phyloP scores from a whole-genome alignment of 2,797 vertebrate species.

The Enteromius anoplus region DNA sequence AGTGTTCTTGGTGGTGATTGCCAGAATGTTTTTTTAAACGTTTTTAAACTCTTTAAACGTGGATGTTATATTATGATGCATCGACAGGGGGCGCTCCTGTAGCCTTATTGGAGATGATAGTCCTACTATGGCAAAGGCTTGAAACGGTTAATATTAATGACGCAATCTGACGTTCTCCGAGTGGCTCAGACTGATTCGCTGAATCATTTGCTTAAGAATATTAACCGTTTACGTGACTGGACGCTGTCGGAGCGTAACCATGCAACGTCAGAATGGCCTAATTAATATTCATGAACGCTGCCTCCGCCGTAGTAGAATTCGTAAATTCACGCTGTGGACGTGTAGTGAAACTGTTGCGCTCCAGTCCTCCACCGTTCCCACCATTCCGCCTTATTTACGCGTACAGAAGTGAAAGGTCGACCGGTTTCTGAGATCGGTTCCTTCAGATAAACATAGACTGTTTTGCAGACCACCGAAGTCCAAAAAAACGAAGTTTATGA shows the following conservation, averaged over 20 bases:
- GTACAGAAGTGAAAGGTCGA: constrained; percentile 52
- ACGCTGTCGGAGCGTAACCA: not conserved
- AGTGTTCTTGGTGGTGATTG: not conserved
- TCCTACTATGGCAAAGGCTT: not conserved
- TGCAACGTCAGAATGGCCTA: not conserved
- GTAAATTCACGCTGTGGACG: not conserved
- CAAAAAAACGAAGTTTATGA: not conserved
- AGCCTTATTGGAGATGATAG: too few relatives aligned
- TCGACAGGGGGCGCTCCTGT: constrained; percentile 34
- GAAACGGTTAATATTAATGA: not conserved
- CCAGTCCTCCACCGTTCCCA: constrained; percentile 53
- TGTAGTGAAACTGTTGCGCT: constrained; percentile 8
- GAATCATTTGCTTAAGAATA: not conserved
- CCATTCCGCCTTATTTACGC: constrained; percentile 49
- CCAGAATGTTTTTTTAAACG: too few relatives aligned
- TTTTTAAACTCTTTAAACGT: not conserved
- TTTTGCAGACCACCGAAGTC: not conserved
- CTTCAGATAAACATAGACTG: not conserved
- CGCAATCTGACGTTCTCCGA: not conserved
- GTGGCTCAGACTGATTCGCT: not conserved
- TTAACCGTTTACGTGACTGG: not conserved
- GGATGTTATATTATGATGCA: not conserved
- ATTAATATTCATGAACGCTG: not conserved
- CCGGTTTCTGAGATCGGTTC: constrained; percentile 12
- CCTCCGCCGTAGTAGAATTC: not conserved